phyloP scores from a whole-genome alignment of 2,113 vertebrate species.

The Marmota monax region DNA sequence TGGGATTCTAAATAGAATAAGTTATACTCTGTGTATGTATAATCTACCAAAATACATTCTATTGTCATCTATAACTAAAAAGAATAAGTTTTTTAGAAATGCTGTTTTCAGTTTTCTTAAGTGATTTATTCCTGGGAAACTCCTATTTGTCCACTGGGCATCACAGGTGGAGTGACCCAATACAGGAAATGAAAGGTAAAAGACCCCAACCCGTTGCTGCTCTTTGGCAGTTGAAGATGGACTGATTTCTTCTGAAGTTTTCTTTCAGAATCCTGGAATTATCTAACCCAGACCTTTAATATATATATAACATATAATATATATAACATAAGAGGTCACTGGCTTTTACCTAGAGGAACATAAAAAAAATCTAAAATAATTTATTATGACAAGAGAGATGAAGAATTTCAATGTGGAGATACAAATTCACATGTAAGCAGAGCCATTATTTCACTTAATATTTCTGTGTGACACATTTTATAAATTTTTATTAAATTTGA shows the following conservation, averaged over 20 bases:
- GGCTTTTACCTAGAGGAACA: neutral
- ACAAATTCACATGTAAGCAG: neutral
- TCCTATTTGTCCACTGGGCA: neutral
- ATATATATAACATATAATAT: neutral
- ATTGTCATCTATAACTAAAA: too few relatives aligned
- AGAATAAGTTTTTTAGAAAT: too few relatives aligned
- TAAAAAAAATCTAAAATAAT: neutral
- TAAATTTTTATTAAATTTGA: neutral
- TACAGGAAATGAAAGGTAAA: neutral
- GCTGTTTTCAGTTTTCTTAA: neutral
- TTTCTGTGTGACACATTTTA: neutral
- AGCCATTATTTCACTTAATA: neutral
- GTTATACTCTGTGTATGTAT: too few relatives aligned
- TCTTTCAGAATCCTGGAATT: neutral
- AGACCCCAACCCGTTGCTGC: neutral
- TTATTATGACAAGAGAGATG: neutral
- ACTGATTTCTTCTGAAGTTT: constrained; percentile 15
- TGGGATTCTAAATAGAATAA: too few relatives aligned
- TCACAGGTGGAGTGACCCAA: neutral
- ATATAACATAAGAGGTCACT: neutral
- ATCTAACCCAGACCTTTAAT: neutral
- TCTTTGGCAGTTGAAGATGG: neutral
- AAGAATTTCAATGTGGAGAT: neutral
- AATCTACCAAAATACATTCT: too few relatives aligned
- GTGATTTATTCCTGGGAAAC: neutral